phyloP scores from a whole-genome alignment of 2,113 vertebrate species.

The Elanus axillaris region DNA sequence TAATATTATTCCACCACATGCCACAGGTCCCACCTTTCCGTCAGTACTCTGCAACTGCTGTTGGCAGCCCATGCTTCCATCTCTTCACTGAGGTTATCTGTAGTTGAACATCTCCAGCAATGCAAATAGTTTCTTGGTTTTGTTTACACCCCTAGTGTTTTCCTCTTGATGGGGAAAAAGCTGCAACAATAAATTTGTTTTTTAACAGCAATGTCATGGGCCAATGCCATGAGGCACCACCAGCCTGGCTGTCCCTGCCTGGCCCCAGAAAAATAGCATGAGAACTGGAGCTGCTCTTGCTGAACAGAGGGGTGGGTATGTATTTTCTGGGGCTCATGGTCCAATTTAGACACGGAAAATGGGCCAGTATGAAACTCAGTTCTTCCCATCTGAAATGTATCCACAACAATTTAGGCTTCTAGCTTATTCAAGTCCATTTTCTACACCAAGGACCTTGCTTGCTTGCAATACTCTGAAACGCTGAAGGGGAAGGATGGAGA shows the following conservation, averaged over 20 bases:
- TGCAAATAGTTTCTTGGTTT: not conserved
- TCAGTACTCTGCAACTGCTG: not conserved
- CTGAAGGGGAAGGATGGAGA: not conserved
- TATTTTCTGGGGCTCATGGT: not conserved
- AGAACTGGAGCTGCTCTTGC: not conserved
- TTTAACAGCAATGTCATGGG: not conserved
- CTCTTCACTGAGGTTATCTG: not conserved
- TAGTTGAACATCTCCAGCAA: not conserved
- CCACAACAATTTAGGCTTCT: not conserved
- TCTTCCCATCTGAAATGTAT: not conserved
- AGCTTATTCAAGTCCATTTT: not conserved
- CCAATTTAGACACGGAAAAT: not conserved
- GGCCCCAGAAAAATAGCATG: not conserved
- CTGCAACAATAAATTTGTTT: not conserved
- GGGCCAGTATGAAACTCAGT: not conserved
- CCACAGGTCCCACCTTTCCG: not conserved
- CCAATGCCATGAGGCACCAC: rapidly evolving
- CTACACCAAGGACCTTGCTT: not conserved
- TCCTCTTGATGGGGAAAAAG: not conserved
- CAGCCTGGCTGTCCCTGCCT: not conserved
- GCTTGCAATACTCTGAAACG: not conserved
- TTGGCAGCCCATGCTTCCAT: rapidly evolving
- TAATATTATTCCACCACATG: not conserved
- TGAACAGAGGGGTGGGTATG: not conserved
- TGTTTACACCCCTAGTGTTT: not conserved